These are phyloP conservation scores for Aphelinus atriplicis DNA, from an alignment of 1,140 invertebrate genomes.

Conservation along the genomic window DNA sequence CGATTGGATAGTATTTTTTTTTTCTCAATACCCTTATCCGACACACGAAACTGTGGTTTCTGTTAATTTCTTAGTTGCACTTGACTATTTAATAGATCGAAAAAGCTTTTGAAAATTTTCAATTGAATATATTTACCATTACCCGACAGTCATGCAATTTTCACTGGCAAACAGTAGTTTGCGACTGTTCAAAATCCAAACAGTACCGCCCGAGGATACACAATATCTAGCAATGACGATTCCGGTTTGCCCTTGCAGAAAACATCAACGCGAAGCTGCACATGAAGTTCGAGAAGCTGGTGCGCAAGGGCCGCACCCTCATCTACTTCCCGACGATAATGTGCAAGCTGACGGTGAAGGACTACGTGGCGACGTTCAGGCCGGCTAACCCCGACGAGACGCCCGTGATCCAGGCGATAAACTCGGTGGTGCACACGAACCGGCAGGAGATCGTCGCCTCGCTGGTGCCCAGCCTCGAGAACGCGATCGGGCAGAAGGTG, in stretches of 20 bases:
- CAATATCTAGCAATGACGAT: no score
- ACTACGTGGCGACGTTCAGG: conserved; percentile 44
- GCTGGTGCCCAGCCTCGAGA: conserved; percentile 52
- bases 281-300: conserved; percentile 43
- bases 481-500: conserved; percentile 46
- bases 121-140: no score
- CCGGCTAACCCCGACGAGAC: conserved; percentile 13
- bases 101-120: no score
- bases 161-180: no score
- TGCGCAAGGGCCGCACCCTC: conserved; percentile 44
- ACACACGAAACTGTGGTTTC: no score
- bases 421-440: conserved; percentile 45
- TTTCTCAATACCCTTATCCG: no score
- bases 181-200: no score
- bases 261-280: conserved; percentile 28
- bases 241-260: conserved; percentile 41
- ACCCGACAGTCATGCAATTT: no score
- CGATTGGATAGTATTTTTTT: conserved; percentile 40
- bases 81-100: no score
- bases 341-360: conserved; percentile 45
- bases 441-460: conserved; percentile 49
- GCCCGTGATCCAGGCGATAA: conserved; percentile 47
- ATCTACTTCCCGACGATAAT: conserved; percentile 51
- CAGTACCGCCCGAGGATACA: no score
- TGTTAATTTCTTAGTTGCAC: no score